phyloP scores from a whole-genome alignment of 2,888 invertebrate genomes.

The Lissocephala sabroskyi region DNA sequence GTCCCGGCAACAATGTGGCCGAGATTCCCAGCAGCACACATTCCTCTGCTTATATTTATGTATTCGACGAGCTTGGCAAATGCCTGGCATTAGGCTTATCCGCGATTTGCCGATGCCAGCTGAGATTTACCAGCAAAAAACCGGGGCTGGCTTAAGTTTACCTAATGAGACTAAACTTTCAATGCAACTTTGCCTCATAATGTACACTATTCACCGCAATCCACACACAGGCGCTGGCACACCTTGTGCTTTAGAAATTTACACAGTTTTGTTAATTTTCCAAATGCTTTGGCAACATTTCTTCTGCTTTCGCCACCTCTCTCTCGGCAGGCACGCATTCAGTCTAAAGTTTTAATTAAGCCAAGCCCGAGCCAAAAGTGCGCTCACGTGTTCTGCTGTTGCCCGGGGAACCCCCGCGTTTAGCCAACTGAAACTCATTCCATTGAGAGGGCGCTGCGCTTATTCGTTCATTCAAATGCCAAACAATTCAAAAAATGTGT shows the following conservation, averaged over 20 bases:
- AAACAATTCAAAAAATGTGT: conserved; percentile 53
- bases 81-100: conserved; percentile 34
- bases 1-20: too few relatives aligned
- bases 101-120: conserved; percentile 16
- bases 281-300: conserved; percentile 49
- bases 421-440: too few relatives aligned
- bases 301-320: conserved; percentile 14
- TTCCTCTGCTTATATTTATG: not conserved
- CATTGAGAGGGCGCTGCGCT: not conserved
- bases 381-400: not conserved
- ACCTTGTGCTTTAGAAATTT: not conserved
- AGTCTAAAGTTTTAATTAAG: conserved; percentile 57
- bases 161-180: not conserved
- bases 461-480: conserved; percentile 28
- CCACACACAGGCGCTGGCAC: not conserved
- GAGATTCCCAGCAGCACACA: too few relatives aligned
- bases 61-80: conserved; percentile 9
- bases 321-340: too few relatives aligned
- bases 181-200: not conserved
- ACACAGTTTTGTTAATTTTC: conserved; percentile 1
- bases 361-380: conserved; percentile 40
- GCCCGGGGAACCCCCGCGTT: too few relatives aligned
- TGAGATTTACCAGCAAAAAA: not conserved
- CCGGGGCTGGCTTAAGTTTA: not conserved
- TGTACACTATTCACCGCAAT: too few relatives aligned